Evolutionary conservation across 2,888 invertebrate species (phyloP), one percentile per base, ranked within the genome.

Genomic region (Dicroscelio sp.): DNA sequence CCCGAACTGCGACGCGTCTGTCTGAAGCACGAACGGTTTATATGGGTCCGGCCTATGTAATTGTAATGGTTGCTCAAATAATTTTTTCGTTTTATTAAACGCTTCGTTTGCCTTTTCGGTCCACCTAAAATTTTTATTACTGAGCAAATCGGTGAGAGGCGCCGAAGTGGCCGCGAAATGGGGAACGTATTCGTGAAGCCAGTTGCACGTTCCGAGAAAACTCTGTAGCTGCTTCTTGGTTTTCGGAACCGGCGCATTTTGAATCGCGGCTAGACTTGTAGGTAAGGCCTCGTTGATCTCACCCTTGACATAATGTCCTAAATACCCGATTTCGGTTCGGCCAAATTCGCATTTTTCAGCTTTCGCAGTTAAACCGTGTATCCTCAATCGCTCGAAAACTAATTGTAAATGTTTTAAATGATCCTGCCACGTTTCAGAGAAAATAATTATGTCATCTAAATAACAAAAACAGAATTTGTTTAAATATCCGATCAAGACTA

Each of bases 371-470:
- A 83, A 63, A 0, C 69, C 60, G 25, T 88, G 63, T 6, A 63
- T 31, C 30, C 20, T 25, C 0, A 94, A 67, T 0, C 94, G 31
- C 25, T 94, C 94, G 20, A 94, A 80, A 1, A 94, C 78, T 10
- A 89, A 30, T 0, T 84, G 43, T 6, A 94, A 82, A 71, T 94
- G 94, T 0, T 48, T 12, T 0, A 94, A 84, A 63, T 94, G 94
- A 14, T 94, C 88, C 12, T 91, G 86, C 85, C 73, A 88, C 3
- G 60, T 83, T 1, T 85, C 17, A 12, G 92, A 92, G 80, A 86
- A 93, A 27, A 95, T 69, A 12, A 96, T 93, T 12, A 95, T 94
- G 85, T 96, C 95, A 55, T 96, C 95, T 5, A 95, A 78, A 79
- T 96, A 96, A 0, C 92, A 93, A 3, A 93, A n/a, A 27, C 90